Evolutionary conservation across 1,140 invertebrate species (phyloP).

Genomic region (Panulirus ornatus): DNA sequence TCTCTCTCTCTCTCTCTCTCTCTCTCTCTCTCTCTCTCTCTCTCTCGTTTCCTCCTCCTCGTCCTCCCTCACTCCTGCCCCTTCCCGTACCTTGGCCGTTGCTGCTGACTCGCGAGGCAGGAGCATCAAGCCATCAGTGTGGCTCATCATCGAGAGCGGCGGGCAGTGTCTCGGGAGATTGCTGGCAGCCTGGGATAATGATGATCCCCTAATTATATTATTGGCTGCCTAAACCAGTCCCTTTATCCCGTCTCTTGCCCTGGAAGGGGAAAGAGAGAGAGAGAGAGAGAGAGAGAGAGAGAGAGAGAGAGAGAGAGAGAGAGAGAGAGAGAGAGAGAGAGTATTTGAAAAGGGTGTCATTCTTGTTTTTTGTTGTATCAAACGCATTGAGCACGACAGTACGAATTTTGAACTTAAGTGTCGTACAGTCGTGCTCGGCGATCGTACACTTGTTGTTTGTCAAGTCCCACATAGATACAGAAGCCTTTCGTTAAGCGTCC

Average conservation of each 20-base stretch:
- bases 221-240: constrained; percentile 5
- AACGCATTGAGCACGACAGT: too few relatives aligned
- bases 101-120: too few relatives aligned
- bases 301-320: neutral
- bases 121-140: too few relatives aligned
- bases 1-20: neutral
- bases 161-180: neutral
- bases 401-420: too few relatives aligned
- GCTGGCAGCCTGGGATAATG: constrained; percentile 19
- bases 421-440: too few relatives aligned
- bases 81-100: too few relatives aligned
- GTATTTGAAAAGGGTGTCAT: neutral
- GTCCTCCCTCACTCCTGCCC: too few relatives aligned
- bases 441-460: too few relatives aligned
- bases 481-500: too few relatives aligned
- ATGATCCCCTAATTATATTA: constrained; percentile 56
- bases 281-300: neutral
- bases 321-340: neutral
- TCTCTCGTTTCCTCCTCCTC: too few relatives aligned
- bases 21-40: neutral
- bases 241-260: neutral
- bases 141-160: neutral
- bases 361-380: too few relatives aligned
- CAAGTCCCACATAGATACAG: too few relatives aligned
- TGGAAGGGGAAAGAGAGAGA: constrained; percentile 5